These are phyloP conservation scores for Camelus bactrianus DNA, from an alignment of 2,113 vertebrate genomes.

Conservation along the genomic window DNA sequence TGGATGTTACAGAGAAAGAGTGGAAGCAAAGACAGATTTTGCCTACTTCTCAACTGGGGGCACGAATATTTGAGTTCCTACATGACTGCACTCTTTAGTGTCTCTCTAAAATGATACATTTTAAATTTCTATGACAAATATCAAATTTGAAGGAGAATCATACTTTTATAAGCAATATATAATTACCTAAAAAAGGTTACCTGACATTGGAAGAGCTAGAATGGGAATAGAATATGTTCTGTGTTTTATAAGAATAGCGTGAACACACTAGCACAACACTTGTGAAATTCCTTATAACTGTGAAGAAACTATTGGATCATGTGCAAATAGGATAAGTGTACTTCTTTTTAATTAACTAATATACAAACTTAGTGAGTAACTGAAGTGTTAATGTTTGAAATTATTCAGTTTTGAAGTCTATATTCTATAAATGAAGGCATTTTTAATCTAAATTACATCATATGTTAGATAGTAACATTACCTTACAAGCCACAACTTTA, in stretches of 20 bases:
- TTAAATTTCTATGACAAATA: neutral
- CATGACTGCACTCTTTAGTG: neutral
- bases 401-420: neutral
- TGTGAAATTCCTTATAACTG: neutral
- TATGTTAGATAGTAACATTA: neutral
- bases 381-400: neutral
- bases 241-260: neutral
- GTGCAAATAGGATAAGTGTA: neutral
- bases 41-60: neutral
- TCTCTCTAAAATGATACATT: neutral
- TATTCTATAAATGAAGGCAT: neutral
- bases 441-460: neutral
- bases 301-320: neutral
- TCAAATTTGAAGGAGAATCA: constrained; percentile 26
- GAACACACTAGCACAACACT: neutral
- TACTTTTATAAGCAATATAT: neutral
- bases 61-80: neutral
- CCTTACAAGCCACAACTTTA: neutral
- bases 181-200: neutral
- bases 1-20: neutral
- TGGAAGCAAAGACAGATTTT: constrained; percentile 5
- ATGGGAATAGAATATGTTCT: neutral
- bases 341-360: neutral
- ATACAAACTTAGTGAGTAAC: neutral
- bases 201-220: neutral